These are phyloP conservation scores for Drosophila hamatofila DNA, from an alignment of 2,888 invertebrate genomes.

Conservation along the genomic window DNA sequence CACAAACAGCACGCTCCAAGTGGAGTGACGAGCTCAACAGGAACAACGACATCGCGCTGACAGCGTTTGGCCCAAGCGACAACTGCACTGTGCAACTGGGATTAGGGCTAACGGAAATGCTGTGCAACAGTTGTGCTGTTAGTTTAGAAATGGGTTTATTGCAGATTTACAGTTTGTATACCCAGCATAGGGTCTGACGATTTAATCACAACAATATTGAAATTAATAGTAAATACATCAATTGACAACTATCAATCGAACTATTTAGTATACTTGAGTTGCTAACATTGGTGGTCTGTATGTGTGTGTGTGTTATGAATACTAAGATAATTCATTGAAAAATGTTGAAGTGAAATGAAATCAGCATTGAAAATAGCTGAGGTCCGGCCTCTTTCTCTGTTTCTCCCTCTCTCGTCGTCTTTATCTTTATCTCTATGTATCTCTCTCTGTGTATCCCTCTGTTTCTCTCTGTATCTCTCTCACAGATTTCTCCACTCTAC, in stretches of 20 bases:
- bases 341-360: background rate
- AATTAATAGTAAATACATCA: background rate
- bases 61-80: background rate
- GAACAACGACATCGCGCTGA: constrained; percentile 8
- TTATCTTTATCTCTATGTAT: background rate
- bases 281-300: background rate
- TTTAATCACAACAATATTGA: background rate
- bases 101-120: background rate
- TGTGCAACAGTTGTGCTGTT: background rate
- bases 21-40: constrained; percentile 9
- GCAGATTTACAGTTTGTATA: background rate
- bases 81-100: constrained; percentile 27
- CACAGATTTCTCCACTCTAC: no score
- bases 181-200: background rate
- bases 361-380: background rate
- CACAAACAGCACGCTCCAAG: background rate
- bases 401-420: background rate
- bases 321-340: background rate
- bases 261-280: background rate
- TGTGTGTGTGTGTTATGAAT: no score
- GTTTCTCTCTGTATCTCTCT: background rate
- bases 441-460: background rate
- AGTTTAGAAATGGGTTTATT: background rate
- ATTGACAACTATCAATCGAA: background rate
- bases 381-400: background rate